phyloP scores from a whole-genome alignment of 2,888 invertebrate species.

The Drosophila melanosoma region DNA sequence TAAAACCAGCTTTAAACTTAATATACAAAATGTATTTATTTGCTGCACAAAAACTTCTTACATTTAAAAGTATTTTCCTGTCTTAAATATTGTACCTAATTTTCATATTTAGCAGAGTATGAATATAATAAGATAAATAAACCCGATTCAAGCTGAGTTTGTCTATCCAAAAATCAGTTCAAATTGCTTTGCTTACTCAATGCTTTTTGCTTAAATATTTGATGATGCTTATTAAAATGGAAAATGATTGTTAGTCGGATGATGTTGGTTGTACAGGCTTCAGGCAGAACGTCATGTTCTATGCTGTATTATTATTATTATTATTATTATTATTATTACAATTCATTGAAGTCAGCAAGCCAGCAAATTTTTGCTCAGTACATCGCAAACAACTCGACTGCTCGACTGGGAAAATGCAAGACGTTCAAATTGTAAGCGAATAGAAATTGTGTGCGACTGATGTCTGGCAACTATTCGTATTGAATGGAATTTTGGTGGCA shows the following conservation, averaged over 20 bases:
- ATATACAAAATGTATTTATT: not conserved
- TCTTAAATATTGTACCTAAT: not conserved
- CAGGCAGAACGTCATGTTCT: constrained; percentile 12
- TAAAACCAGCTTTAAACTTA: not conserved
- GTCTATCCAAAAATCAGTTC: constrained; percentile 8
- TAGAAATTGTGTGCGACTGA: constrained; percentile 47
- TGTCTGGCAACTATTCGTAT: constrained; percentile 65
- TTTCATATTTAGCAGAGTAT: not conserved
- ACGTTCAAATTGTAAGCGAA: constrained; percentile 33
- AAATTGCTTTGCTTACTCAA: constrained; percentile 24
- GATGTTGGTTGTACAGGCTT: constrained; percentile 32
- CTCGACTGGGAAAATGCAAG: constrained; percentile 28
- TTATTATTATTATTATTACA: constrained; percentile 39
- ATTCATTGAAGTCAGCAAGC: constrained; percentile 35
- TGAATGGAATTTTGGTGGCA: constrained; percentile 67
- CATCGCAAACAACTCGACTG: constrained; percentile 22
- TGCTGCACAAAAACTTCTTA: not conserved
- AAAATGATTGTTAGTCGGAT: constrained; percentile 35
- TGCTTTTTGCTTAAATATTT: constrained; percentile 35
- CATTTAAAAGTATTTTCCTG: not conserved
- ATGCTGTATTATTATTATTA: constrained; percentile 26
- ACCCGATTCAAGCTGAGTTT: not conserved
- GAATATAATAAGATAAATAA: not conserved
- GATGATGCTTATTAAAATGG: constrained; percentile 46
- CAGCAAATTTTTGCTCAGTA: constrained; percentile 25